Base-by-base conservation (phyloP, 64 coral and sea anemone species). In the Stichodactyla helianthus region DNA sequence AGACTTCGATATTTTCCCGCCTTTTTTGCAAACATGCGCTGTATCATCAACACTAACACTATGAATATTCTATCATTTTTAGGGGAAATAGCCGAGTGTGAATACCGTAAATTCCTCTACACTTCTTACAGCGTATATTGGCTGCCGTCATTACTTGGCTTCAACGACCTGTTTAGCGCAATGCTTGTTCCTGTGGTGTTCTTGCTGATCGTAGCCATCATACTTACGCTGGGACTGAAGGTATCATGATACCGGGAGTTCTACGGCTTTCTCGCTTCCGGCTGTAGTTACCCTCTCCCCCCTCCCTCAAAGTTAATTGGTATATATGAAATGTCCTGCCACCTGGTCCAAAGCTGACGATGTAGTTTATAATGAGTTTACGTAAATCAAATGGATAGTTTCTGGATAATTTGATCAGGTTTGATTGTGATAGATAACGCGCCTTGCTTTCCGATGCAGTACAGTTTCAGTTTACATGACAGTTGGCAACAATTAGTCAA, bases 81-180 rank as follows among this genome's bases (percentile, higher is more conserved):
- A 91, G 89, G 89, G 28, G 90, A 92, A 82, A 82, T 87, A 52
- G 50, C 79, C 19, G 77, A 92, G 58, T 92, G 90, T 52, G 90
- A 92, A 71, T 57, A 92, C n/a, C 84, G 59, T 23, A 92, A 92
- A 52, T 70, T 51, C 51, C 63, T 50, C 4, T 60, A 87, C 57
- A 77, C 74, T 52, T 52, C 55, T 17, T 80, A 71, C 56, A 63
- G 18, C 19, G 8, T 26, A n/a, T 79, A 86, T n/a, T 87, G 90
- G 85, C 65, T 92, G 57, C 58, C 77, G 5, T 82, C 85, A 7
- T 77, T 86, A 53, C 65, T 92, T 20, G 90, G 90, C 54, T 16
- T 92, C 84, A 92, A 71, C 59, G 89, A 91, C 68, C 74, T 85
- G 23, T 28, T 59, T 14, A 85, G 83, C 61, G 89, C 76, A 55